Evolutionary conservation across 2,888 invertebrate species (phyloP), one percentile per base, ranked within the genome.

Genomic region (Meta bourneti): DNA sequence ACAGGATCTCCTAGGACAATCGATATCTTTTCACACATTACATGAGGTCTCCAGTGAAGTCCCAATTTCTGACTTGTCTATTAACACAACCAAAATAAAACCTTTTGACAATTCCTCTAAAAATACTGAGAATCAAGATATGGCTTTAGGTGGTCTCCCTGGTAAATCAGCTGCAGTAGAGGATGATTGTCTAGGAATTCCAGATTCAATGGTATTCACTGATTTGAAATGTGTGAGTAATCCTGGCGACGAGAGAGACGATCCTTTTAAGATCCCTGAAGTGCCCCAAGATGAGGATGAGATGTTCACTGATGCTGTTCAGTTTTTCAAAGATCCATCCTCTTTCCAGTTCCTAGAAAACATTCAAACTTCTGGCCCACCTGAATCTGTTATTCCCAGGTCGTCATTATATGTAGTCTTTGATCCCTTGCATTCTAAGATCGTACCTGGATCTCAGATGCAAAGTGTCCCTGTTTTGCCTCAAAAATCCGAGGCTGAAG

Each of bases 261-360:
- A 61, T 61, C 61, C 48, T 16, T 84, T 84, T 8, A 84, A 74
- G n/a, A 48, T 74, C 4, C 79, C 72, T 72, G 82, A 87, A 83
- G 20, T 49, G 54, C 69, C 49, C n/a, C 19, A 19, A 20, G 20
- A 79, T 61, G n/a, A 61, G 6, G 69, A 82, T 51, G 91, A 91
- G 48, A 83, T 87, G n/a, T 91, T 91, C 83, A 83, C 72, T 5
- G 91, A 91, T 88, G 91, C 91, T 51, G 91, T 88, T n/a, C 91
- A 91, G 9, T 91, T 91, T 51, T 91, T 91, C 49, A 87, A 88
- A 83, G 91, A 91, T 74, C 91, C 91, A 0, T 78, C 79, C 7
- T 91, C 91, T 49, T 74, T 91, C n/a, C 75, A 82, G 6, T 82
- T 87, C 19, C 78, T 91, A 8, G 91, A 91, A 79, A 87, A 83